Conservation (phyloP, 1,140 invertebrate genomes). For the Lethrus apterus region DNA sequence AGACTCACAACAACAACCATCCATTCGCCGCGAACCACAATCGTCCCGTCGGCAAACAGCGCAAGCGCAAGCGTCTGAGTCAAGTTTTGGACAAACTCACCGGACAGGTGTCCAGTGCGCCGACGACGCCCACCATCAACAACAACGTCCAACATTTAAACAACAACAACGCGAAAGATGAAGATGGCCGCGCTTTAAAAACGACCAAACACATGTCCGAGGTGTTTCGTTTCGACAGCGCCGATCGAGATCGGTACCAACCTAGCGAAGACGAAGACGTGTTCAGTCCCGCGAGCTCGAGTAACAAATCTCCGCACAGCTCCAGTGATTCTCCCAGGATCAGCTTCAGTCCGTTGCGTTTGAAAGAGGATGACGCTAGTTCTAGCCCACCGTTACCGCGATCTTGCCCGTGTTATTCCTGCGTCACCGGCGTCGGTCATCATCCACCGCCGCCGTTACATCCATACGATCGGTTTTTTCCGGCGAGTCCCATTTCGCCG, state of each 20-base stretch:
- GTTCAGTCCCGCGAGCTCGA: constrained; percentile 48
- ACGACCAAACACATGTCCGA: constrained; percentile 36
- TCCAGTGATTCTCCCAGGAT: constrained; percentile 51
- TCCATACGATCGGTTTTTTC: constrained; percentile 50
- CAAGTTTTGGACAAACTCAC: constrained; percentile 65
- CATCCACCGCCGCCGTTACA: constrained; percentile 43
- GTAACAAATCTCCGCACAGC: constrained; percentile 47
- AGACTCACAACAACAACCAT: constrained; percentile 46
- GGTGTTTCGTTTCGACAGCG: constrained; percentile 48
- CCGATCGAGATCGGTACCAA: constrained; percentile 43
- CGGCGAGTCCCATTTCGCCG: constrained; percentile 53
- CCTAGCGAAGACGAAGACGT: constrained; percentile 51
- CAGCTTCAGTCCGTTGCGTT: constrained; percentile 50
- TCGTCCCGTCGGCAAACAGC: constrained; percentile 48
- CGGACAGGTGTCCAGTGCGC: constrained; percentile 25
- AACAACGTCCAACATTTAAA: constrained; percentile 31
- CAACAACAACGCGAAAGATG: constrained; percentile 30
- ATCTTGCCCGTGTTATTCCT: constrained; percentile 46
- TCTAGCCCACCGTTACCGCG: constrained; percentile 35
- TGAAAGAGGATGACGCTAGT: constrained; percentile 46
- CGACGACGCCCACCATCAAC: constrained; percentile 37
- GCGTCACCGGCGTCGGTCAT: constrained; percentile 42
- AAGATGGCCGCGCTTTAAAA: constrained; percentile 16
- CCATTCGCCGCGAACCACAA: constrained; percentile 55
- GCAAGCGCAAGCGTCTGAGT: constrained; percentile 66